A percentile compares a stretch with the other conserved stretches of the same genome.
Conservation (phyloP, 2,888 invertebrate genomes). For the Pristionchus japonicus region DNA sequence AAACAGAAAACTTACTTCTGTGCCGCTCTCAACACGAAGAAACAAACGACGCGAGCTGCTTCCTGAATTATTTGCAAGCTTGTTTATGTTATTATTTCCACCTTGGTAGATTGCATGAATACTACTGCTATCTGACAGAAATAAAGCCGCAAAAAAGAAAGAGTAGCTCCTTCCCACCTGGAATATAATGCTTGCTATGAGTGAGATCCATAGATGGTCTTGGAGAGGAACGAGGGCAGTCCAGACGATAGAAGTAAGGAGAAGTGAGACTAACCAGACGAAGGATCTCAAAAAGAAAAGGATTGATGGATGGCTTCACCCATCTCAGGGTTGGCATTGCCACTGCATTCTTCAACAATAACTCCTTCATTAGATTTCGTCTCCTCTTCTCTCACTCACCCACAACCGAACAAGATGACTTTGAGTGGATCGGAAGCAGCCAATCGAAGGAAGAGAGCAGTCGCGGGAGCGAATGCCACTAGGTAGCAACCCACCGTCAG, state of each 20-base stretch:
- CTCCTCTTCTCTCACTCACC: no score
- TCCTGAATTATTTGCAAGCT: slow-evolving; percentile 84
- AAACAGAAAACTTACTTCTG: slow-evolving; percentile 62
- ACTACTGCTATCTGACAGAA: no score
- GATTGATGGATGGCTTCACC: no score
- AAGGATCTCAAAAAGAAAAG: slow-evolving; percentile 79
- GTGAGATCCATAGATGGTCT: slow-evolving; percentile 71
- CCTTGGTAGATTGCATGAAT: no score
- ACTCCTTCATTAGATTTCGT: no score
- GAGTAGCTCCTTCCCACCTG: neutral
- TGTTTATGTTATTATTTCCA: neutral
- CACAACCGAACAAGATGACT: slow-evolving; percentile 93
- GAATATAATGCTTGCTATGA: slow-evolving; percentile 39
- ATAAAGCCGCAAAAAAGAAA: neutral
- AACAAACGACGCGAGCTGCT: slow-evolving; percentile 81
- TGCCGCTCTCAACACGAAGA: slow-evolving; percentile 78
- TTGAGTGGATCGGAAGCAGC: slow-evolving; percentile 93
- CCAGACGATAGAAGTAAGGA: slow-evolving; percentile 92
- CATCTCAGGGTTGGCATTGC: no score
- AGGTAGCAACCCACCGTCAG: slow-evolving; percentile 95
- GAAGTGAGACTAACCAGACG: slow-evolving; percentile 92
- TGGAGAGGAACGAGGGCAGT: slow-evolving; percentile 81
- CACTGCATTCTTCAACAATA: no score
- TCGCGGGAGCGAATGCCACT: slow-evolving; percentile 92
- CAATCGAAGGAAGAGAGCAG: slow-evolving; percentile 91